Base-by-base conservation (phyloP, 2,113 vertebrate species). In the Anas platyrhynchos region DNA sequence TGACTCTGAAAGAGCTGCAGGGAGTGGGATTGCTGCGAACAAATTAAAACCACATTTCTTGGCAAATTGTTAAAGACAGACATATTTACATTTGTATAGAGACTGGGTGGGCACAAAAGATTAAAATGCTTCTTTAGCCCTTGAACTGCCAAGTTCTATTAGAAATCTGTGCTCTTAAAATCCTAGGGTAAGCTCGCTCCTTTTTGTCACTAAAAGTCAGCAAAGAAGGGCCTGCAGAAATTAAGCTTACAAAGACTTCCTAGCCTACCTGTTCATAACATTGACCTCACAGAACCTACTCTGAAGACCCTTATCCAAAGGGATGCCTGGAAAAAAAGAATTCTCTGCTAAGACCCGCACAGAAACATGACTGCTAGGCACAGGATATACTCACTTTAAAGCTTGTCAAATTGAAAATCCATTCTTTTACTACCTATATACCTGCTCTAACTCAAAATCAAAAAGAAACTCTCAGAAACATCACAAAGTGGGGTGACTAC, bases 21-120 rank as follows among this genome's bases (percentile, higher is more conserved):
- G 89, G 92, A 96, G 91, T 91, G 86, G 93, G 85, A 71, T 93
- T 65, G 59, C 91, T 88, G 94, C 95, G 97, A 94, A 96, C 94
- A 98, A 98, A 98, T 98, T 97, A 97, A 98, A 98, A 98, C 95
- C 98, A 98, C 97, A 98, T 98, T 98, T 95, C 97, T 95, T 97
- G 97, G 97, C 97, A 97, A 96, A 97, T 97, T 96, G 96, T 96
- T 96, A 86, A 97, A 97, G 96, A 89, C 94, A 97, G 95, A 97
- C 89, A 93, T 97, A 98, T 98, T 98, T 98, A 98, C 97, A 98
- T 98, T 98, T 98, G 96, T 97, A 97, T 97, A 92, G 96, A 98
- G 96, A 96, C 97, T 97, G 98, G 98, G 97, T 98, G 97, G 98
- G 98, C 97, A 98, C 91, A 75, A 91, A 94, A 97, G 96, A 97